Evolutionary conservation across 1,140 invertebrate genomes (phyloP), one percentile per base, ranked within the genome.

Genomic region (Drosophila busckii): DNA sequence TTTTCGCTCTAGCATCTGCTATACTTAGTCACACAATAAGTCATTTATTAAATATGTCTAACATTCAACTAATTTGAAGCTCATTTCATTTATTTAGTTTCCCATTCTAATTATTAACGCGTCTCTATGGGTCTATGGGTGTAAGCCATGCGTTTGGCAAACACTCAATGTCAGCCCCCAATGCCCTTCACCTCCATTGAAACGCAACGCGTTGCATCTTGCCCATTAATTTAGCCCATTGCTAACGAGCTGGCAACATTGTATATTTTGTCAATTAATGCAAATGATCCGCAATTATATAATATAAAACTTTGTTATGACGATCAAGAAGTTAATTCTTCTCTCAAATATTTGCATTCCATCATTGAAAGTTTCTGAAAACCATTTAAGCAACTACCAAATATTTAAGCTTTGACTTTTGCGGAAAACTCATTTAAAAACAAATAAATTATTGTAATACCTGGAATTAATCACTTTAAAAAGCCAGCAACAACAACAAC

Each of bases 361-460:
- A n/a, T n/a, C n/a, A n/a, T n/a, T n/a, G n/a, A n/a, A n/a, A n/a
- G n/a, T n/a, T n/a, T n/a, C n/a, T n/a, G n/a, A n/a, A n/a, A n/a
- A n/a, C n/a, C n/a, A n/a, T n/a, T n/a, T n/a, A n/a, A n/a, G n/a
- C n/a, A n/a, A n/a, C n/a, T n/a, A n/a, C n/a, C n/a, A n/a, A n/a
- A n/a, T n/a, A n/a, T n/a, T n/a, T n/a, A n/a, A n/a, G n/a, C n/a
- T n/a, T n/a, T n/a, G n/a, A n/a, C n/a, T n/a, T n/a, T n/a, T n/a
- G n/a, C n/a, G n/a, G n/a, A n/a, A 22, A 59, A 61, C 42, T 50
- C 56, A 55, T 71, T 80, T 67, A 60, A 80, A 80, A 80, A 71
- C 71, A 80, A 78, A 78, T 78, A 80, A 78, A 80, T 71, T 78
- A 63, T 37, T 37, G 41, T 70, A 70, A 70, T 76, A 76, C 65